A percentile compares a stretch with the other conserved stretches of the same genome.
Conservation (phyloP, 2,888 invertebrate genomes). For the Spilarctia lutea region DNA sequence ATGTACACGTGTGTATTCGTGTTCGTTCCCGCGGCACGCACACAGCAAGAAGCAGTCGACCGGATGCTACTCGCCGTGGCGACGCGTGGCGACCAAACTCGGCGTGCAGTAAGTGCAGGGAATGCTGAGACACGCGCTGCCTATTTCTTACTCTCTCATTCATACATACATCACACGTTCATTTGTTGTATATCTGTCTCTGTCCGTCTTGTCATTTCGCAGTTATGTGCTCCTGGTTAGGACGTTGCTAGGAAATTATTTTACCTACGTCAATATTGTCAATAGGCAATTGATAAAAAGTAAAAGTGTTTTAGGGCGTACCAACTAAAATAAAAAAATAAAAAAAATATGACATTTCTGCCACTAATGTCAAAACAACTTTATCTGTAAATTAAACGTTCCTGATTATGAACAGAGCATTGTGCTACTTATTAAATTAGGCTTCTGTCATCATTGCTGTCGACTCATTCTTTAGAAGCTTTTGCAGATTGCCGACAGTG, state of each 20-base stretch:
- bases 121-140: constrained; percentile 68
- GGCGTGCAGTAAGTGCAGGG: constrained; percentile 96
- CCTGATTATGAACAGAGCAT: neutral
- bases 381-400: neutral
- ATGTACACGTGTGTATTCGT: constrained; percentile 80
- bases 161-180: constrained; percentile 72
- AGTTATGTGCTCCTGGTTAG: constrained; percentile 55
- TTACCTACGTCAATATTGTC: constrained; percentile 4
- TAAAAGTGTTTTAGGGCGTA: neutral
- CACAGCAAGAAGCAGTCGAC: constrained; percentile 89
- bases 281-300: neutral
- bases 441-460: neutral
- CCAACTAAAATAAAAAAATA: neutral
- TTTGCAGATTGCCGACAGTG: neutral
- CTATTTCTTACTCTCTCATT: constrained; percentile 74
- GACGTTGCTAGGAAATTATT: constrained; percentile 37
- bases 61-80: constrained; percentile 96
- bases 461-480: neutral
- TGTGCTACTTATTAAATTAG: neutral
- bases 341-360: neutral
- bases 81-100: constrained; percentile 96
- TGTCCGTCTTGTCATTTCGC: constrained; percentile 52
- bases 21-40: constrained; percentile 58
- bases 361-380: neutral
- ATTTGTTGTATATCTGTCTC: constrained; percentile 58